Conservation (phyloP, 2,797 vertebrate genomes). For the Melanotaenia trifasciata region DNA sequence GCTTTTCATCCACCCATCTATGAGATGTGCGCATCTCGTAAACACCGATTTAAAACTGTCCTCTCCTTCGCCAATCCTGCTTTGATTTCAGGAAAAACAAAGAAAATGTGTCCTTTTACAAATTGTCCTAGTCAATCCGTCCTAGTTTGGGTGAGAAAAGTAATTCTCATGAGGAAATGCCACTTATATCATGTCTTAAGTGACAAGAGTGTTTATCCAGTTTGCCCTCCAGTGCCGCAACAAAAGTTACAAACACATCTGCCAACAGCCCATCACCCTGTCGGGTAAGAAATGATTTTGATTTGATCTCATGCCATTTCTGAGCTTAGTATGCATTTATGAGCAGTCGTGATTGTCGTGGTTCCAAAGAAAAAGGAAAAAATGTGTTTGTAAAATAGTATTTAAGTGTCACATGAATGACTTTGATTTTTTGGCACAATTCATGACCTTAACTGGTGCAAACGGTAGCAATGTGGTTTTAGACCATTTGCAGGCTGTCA, state of each 20-base stretch:
- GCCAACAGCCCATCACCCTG: constrained; percentile 62
- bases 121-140: not conserved
- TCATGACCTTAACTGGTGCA: not conserved
- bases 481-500: not conserved
- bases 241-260: constrained; percentile 55
- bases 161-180: constrained; percentile 14
- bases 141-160: constrained; percentile 7
- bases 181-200: constrained; percentile 24
- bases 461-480: not conserved
- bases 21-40: constrained; percentile 46
- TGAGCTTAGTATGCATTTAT: constrained; percentile 65
- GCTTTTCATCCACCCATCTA: constrained; percentile 53
- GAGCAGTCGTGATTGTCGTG: constrained; percentile 54
- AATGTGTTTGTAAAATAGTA: constrained; percentile 20
- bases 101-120: not conserved
- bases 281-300: constrained; percentile 63
- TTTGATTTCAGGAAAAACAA: constrained; percentile 16
- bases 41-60: constrained; percentile 34
- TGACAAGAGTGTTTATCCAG: constrained; percentile 45
- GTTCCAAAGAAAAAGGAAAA: constrained; percentile 26
- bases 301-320: constrained; percentile 72
- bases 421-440: constrained; percentile 2
- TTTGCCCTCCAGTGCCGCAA: constrained; percentile 47
- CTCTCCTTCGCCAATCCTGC: not conserved
- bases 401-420: too few species aligned